phyloP scores from a whole-genome alignment of 2,888 invertebrate genomes.

The Patella depressa region DNA sequence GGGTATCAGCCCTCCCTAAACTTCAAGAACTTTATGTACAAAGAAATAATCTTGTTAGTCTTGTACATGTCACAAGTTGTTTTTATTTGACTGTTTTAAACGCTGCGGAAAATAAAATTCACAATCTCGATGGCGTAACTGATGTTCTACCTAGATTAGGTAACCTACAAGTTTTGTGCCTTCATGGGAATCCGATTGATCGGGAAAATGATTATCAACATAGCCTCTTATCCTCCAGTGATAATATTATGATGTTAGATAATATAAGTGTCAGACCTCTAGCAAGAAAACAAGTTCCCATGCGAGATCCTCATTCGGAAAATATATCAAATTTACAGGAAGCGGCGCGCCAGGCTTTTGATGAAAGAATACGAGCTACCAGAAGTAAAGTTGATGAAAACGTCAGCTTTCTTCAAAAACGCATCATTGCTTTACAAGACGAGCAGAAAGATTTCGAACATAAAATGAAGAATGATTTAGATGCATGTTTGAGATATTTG shows the following conservation, averaged over 20 bases:
- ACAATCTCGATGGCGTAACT: slow-evolving; percentile 48
- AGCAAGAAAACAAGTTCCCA: slow-evolving; percentile 71
- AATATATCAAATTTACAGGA: slow-evolving; percentile 57
- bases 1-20: slow-evolving; percentile 57
- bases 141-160: slow-evolving; percentile 51
- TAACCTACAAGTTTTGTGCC: slow-evolving; percentile 48
- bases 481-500: slow-evolving; percentile 48
- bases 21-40: slow-evolving; percentile 61
- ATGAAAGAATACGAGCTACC: slow-evolving; percentile 56
- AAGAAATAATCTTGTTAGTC: slow-evolving; percentile 56
- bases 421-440: slow-evolving; percentile 59
- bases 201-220: slow-evolving; percentile 52
- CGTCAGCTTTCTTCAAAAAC: slow-evolving; percentile 56
- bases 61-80: slow-evolving; percentile 57
- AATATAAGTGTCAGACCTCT: slow-evolving; percentile 58
- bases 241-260: slow-evolving; percentile 56
- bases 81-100: slow-evolving; percentile 55
- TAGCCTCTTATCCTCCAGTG: slow-evolving; percentile 49
- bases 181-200: slow-evolving; percentile 63
- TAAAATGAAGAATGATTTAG: slow-evolving; percentile 53
- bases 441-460: slow-evolving; percentile 55
- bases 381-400: slow-evolving; percentile 57
- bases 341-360: slow-evolving; percentile 59
- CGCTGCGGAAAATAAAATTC: slow-evolving; percentile 57
- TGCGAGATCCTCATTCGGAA: slow-evolving; percentile 39